Evolutionary conservation across 2,113 vertebrate genomes (phyloP).

Genomic region (Galeopterus variegatus): DNA sequence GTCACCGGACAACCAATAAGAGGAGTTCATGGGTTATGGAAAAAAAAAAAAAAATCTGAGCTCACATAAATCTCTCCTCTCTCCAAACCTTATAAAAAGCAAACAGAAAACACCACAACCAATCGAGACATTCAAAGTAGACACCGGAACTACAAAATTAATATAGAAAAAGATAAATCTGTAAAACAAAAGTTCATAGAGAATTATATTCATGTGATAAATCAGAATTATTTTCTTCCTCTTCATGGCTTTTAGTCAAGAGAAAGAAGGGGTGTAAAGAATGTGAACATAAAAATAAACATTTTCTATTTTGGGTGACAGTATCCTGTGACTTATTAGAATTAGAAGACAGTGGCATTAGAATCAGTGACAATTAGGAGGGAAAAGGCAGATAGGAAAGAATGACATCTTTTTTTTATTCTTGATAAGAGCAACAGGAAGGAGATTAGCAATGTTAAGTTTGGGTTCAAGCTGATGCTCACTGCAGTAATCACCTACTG

Average conservation of each 20-base stretch:
- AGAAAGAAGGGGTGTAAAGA: not conserved
- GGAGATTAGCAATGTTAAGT: slow-evolving; percentile 36
- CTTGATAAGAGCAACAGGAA: slow-evolving; percentile 39
- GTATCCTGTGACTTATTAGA: not conserved
- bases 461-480: slow-evolving; percentile 78
- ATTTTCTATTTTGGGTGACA: not conserved
- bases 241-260: not conserved
- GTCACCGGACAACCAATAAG: not conserved
- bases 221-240: not conserved
- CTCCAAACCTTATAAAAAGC: not conserved
- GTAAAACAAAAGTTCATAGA: not conserved
- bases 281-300: not conserved
- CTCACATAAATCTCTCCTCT: not conserved
- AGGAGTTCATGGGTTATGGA: not conserved
- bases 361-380: not conserved
- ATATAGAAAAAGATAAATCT: not conserved
- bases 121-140: not conserved
- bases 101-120: slow-evolving; percentile 7
- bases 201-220: not conserved
- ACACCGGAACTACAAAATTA: not conserved
- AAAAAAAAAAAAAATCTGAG: not conserved
- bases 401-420: not conserved
- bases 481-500: slow-evolving; percentile 81
- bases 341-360: not conserved
- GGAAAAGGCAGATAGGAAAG: not conserved